Evolutionary conservation across 2,797 vertebrate genomes (phyloP).

Genomic region (Lemur catta): DNA sequence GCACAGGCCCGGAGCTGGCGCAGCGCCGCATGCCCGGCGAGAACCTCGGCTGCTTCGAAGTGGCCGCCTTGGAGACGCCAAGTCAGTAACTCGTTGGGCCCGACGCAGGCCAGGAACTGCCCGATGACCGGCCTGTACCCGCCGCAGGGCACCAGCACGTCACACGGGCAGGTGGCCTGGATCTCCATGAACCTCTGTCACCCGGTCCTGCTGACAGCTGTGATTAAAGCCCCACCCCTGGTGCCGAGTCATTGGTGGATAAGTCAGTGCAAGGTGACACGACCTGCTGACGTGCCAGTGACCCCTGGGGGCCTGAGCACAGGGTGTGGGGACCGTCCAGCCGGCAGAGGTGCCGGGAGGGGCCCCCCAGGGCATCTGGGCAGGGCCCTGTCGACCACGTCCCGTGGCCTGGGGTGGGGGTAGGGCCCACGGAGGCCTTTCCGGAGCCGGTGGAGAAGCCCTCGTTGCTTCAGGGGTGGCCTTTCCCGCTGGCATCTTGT

Average conservation of each 20-base stretch:
- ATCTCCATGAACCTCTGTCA: neutral
- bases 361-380: neutral
- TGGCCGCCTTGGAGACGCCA: neutral
- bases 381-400: rapidly evolving
- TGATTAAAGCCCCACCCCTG: neutral
- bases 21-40: rapidly evolving
- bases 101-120: too few relatives aligned
- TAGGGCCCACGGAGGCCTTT: neutral
- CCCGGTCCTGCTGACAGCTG: too few relatives aligned
- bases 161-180: neutral
- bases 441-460: neutral
- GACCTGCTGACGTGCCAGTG: rapidly evolving
- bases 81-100: neutral
- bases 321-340: rapidly evolving
- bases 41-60: neutral
- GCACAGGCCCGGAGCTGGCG: rapidly evolving
- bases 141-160: neutral
- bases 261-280: rapidly evolving
- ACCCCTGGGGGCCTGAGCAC: too few relatives aligned
- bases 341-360: too few relatives aligned
- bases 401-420: rapidly evolving
- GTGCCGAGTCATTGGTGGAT: rapidly evolving
- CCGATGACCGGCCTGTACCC: neutral
- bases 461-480: constrained; percentile 1
- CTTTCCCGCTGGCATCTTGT: constrained; percentile 20